Evolutionary conservation across 2,888 invertebrate genomes (phyloP), one percentile per base, ranked within the genome.

Genomic region (Lumbricus terrestris): DNA sequence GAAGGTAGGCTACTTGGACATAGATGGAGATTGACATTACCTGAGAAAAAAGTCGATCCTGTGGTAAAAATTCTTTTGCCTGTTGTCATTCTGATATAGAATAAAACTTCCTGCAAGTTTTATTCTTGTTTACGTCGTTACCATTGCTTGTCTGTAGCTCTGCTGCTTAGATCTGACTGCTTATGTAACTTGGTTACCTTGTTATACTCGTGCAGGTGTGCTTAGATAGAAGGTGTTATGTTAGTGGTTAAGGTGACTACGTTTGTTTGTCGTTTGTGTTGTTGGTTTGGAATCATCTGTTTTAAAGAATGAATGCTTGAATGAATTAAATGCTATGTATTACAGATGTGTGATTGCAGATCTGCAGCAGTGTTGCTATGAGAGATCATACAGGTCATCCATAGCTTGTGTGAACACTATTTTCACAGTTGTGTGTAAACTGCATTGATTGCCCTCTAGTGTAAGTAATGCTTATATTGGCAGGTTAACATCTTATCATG

Each of bases 51-150:
- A 35, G 85, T 85, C 35, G n/a, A 85, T 85, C 34, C 34, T 35
- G 34, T 85, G 85, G 85, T 37, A 85, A 85, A 85, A 85, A 33
- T 85, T 37, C 85, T 85, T 85, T 15, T 69, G n/a, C 69, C n/a
- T 69, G 69, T 69, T 11, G 69, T 69, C 69, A 69, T n/a, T 69
- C 69, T n/a, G 35, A 35, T n/a, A 35, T 6, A 35, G 85, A 85
- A 85, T 85, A 85, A 85, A 85, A 85, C 35, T 85, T 85, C 35
- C 35, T 34, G 35, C 34, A 35, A 85, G 23, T 85, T 85, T 85
- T 85, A 85, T 85, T 85, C 85, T 85, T 35, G 18, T 85, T 34
- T 8, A 13, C n/a, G 11, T 85, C 85, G 18, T 42, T 42, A 0
- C 83, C 4, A 3, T 35, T 37, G 4, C 69, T 16, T 11, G n/a